A percentile compares a stretch with the other conserved stretches of the same genome.
phyloP scores from a whole-genome alignment of 2,888 invertebrate genomes.

The Laspeyria flexula region DNA sequence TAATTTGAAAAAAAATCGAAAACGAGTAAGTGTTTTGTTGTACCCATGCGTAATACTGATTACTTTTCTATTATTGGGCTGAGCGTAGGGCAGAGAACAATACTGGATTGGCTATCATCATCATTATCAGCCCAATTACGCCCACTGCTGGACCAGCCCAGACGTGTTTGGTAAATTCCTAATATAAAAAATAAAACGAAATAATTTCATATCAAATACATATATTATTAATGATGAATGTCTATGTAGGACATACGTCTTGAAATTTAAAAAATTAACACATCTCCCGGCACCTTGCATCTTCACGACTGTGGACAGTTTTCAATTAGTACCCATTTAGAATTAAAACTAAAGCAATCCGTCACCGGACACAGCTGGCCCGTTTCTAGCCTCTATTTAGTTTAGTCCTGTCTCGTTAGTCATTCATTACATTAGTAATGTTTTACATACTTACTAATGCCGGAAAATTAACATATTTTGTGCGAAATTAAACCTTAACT shows the following conservation, averaged over 20 bases:
- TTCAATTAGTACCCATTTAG: slow-evolving; percentile 83
- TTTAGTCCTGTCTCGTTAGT: slow-evolving; percentile 84
- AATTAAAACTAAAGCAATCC: slow-evolving; percentile 80
- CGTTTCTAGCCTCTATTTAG: slow-evolving; percentile 81
- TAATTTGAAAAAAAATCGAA: background rate
- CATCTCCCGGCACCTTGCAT: slow-evolving; percentile 38
- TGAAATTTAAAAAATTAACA: slow-evolving; percentile 1
- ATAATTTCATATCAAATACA: too few species aligned
- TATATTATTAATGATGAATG: background rate
- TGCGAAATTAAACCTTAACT: slow-evolving; percentile 42
- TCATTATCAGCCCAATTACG: too few species aligned
- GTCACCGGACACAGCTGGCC: slow-evolving; percentile 82
- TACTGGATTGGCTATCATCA: too few species aligned
- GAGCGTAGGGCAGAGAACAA: too few species aligned
- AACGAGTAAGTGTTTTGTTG: background rate
- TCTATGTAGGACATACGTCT: background rate
- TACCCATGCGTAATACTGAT: too few species aligned
- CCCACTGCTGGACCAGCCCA: too few species aligned
- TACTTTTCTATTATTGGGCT: too few species aligned
- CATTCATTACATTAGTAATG: slow-evolving; percentile 83
- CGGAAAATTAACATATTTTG: slow-evolving; percentile 1
- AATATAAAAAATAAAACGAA: too few species aligned
- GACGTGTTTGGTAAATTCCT: too few species aligned
- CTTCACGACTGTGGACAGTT: slow-evolving; percentile 69
- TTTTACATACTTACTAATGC: slow-evolving; percentile 50